phyloP scores from a whole-genome alignment of 92 coral and sea anemone species.

The Porites divaricata region DNA sequence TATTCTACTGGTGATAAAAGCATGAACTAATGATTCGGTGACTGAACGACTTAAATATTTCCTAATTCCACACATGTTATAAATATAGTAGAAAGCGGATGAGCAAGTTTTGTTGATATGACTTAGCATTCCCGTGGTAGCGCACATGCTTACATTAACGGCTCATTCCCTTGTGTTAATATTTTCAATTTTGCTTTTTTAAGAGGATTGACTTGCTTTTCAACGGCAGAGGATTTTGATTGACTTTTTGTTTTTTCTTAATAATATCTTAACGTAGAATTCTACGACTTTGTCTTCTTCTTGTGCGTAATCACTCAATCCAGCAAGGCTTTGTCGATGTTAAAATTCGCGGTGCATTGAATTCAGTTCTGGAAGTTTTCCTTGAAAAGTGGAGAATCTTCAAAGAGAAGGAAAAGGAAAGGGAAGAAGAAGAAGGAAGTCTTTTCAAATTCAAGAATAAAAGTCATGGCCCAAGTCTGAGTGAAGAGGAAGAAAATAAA shows the following conservation, averaged over 20 bases:
- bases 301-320: conserved; percentile 55
- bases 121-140: no score
- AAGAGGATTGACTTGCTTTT: no score
- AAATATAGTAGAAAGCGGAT: no score
- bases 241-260: neutral
- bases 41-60: no score
- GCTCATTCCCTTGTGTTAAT: no score
- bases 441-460: conserved; percentile 78
- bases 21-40: no score
- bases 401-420: conserved; percentile 70
- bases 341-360: conserved; percentile 29
- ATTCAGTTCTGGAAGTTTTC: conserved; percentile 52
- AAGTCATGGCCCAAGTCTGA: conserved; percentile 54
- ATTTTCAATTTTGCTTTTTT: no score
- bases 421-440: conserved; percentile 86
- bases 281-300: conserved; percentile 66
- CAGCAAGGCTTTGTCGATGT: conserved; percentile 70
- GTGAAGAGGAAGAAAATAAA: conserved; percentile 75
- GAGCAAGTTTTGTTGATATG: no score
- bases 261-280: conserved; percentile 36
- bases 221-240: neutral
- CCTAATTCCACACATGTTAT: no score
- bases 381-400: conserved; percentile 70
- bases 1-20: no score
- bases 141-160: no score